These are phyloP conservation scores for Pangasius djambal DNA, from an alignment of 2,797 vertebrate species.

Conservation along the genomic window DNA sequence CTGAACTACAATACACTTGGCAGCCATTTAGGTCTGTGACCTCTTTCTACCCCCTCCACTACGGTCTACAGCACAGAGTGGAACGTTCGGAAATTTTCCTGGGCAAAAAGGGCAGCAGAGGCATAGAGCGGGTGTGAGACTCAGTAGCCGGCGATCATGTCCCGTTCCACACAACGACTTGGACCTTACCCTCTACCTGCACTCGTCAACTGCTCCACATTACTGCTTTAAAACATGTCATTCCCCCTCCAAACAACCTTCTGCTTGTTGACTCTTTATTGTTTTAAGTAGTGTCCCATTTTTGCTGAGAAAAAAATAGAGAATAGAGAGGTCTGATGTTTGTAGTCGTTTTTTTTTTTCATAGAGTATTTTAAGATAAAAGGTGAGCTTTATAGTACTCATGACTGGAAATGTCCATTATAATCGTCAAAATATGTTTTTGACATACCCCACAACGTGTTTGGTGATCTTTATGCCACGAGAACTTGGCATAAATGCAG, in stretches of 20 bases:
- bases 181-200: constrained; percentile 86
- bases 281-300: neutral
- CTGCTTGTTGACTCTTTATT: neutral
- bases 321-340: neutral
- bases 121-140: constrained; percentile 68
- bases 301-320: neutral
- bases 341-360: neutral
- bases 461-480: neutral
- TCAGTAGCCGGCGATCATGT: constrained; percentile 73
- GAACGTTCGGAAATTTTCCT: constrained; percentile 74
- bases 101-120: constrained; percentile 70
- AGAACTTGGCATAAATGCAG: neutral
- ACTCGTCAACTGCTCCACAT: constrained; percentile 57
- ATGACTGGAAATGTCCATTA: neutral
- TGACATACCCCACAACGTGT: neutral
- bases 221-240: constrained; percentile 17
- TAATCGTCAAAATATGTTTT: neutral
- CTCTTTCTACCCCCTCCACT: constrained; percentile 58
- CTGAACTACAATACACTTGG: constrained; percentile 63
- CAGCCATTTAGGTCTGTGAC: constrained; percentile 62
- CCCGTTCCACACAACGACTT: constrained; percentile 85
- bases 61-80: constrained; percentile 61
- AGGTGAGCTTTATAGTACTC: neutral
- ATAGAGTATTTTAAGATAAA: neutral
- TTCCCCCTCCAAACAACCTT: constrained; percentile 12